phyloP scores from a whole-genome alignment of 1,140 invertebrate genomes.

The Phenacoccus solenopsis region DNA sequence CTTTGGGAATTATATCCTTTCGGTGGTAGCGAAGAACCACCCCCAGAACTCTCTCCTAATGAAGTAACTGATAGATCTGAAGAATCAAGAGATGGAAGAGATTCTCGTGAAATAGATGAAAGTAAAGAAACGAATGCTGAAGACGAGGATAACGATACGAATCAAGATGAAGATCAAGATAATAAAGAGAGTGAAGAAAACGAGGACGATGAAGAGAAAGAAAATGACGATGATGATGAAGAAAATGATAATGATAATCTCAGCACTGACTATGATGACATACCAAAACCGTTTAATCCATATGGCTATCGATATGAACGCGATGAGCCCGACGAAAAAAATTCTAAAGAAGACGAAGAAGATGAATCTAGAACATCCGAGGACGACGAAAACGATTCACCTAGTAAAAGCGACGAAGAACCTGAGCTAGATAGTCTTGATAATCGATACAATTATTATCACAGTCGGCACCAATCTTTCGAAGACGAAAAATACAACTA shows the following conservation, averaged over 20 bases:
- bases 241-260: not conserved
- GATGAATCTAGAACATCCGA: not conserved
- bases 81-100: not conserved
- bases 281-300: not conserved
- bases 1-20: not conserved
- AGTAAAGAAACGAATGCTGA: not conserved
- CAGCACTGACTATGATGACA: no score
- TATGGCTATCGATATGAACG: not conserved
- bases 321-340: not conserved
- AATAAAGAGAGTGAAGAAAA: not conserved
- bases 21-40: not conserved
- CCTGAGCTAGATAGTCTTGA: not conserved
- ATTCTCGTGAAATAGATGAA: not conserved
- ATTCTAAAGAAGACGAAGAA: not conserved
- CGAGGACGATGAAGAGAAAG: not conserved
- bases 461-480: not conserved
- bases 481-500: not conserved
- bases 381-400: not conserved
- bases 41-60: not conserved
- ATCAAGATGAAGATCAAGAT: not conserved
- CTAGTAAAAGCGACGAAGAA: not conserved
- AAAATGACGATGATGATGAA: not conserved
- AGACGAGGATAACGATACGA: not conserved
- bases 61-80: not conserved
- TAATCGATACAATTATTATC: not conserved